Conservation (phyloP, 2,113 vertebrate genomes). For the Phyllostomus hastatus region DNA sequence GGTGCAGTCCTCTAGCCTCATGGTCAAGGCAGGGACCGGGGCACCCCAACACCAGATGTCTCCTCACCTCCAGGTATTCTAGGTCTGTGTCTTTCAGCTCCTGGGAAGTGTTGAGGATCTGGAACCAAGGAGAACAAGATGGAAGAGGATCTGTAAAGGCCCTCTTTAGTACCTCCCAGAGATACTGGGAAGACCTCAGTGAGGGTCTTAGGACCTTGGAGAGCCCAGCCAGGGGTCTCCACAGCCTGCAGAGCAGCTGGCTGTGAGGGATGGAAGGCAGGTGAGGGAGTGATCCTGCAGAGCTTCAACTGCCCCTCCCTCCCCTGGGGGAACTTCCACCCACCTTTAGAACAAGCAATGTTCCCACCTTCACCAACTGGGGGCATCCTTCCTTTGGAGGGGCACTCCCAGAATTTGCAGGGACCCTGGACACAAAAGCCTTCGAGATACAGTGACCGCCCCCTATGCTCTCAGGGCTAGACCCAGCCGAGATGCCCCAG, state of each 20-base stretch:
- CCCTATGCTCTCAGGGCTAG: neutral
- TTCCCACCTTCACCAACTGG: neutral
- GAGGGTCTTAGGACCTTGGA: neutral
- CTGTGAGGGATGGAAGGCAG: neutral
- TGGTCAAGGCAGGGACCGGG: neutral
- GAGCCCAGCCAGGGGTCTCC: neutral
- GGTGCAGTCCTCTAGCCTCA: neutral
- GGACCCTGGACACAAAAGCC: neutral
- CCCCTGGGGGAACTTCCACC: neutral
- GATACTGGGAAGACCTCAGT: neutral
- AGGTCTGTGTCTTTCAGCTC: slow-evolving; percentile 74
- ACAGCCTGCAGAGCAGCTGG: too few relatives aligned
- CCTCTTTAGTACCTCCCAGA: too few relatives aligned
- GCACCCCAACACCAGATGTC: neutral
- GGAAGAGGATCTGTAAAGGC: neutral
- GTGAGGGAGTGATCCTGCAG: neutral
- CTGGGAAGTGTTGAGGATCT: slow-evolving; percentile 74
- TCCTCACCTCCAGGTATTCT: slow-evolving; percentile 76
- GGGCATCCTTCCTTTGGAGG: neutral
- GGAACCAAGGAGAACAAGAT: slow-evolving; percentile 6
- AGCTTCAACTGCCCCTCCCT: neutral
- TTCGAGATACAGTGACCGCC: neutral
- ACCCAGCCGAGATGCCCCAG: too few relatives aligned
- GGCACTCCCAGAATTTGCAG: neutral
- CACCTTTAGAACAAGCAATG: neutral